phyloP scores from a whole-genome alignment of 2,113 vertebrate genomes.

The Suncus etruscus region DNA sequence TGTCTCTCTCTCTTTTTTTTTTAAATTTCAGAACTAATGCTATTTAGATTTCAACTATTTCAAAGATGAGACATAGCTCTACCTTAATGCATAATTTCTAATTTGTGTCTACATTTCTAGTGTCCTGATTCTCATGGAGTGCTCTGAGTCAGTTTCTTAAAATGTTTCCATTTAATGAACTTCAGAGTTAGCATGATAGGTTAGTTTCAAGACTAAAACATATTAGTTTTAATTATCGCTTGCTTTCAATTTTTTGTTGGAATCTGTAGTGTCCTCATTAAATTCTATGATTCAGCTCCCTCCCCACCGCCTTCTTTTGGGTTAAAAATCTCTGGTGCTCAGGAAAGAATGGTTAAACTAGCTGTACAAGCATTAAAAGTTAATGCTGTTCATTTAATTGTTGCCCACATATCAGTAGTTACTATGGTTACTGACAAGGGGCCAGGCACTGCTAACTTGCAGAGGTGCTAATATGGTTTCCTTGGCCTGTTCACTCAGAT shows the following conservation, averaged over 20 bases:
- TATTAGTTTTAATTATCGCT: constrained; percentile 46
- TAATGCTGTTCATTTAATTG: constrained; percentile 79
- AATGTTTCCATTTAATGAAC: constrained; percentile 13
- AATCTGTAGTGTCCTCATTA: constrained; percentile 40
- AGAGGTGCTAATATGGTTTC: constrained; percentile 79
- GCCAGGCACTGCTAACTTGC: constrained; percentile 75
- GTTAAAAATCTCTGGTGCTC: constrained; percentile 44
- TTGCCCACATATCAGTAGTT: constrained; percentile 77
- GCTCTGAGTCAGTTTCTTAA: background rate
- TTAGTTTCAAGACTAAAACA: constrained; percentile 17
- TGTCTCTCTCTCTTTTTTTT: no score
- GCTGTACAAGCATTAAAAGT: constrained; percentile 78
- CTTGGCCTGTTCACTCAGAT: constrained; percentile 55
- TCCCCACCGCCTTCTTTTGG: background rate
- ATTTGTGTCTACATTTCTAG: background rate
- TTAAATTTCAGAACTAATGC: background rate
- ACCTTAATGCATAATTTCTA: background rate
- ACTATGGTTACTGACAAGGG: constrained; percentile 83
- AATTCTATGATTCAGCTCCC: constrained; percentile 16
- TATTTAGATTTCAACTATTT: constrained; percentile 2
- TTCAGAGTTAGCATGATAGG: background rate
- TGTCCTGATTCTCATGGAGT: background rate
- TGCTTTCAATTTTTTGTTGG: constrained; percentile 23
- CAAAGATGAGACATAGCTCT: background rate
- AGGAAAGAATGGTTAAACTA: constrained; percentile 72